A percentile compares a stretch with the other conserved stretches of the same genome.
Evolutionary conservation across 2,113 vertebrate genomes (phyloP).

Genomic region (Garra rufa): DNA sequence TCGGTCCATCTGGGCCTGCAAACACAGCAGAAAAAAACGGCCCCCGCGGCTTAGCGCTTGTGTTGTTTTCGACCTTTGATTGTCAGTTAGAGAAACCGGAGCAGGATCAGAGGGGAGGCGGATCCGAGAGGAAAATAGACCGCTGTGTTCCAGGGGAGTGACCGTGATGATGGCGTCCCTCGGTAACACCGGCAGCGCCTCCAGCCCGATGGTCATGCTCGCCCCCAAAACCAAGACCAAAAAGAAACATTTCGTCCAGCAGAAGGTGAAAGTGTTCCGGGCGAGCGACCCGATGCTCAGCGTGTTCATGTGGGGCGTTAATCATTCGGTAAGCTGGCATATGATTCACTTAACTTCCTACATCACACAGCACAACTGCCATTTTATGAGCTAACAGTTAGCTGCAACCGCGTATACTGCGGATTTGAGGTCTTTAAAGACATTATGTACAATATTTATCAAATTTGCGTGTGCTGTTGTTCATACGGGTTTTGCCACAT

Average conservation of each 20-base stretch:
- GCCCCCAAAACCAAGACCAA: slow-evolving; percentile 89
- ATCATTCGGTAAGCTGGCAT: slow-evolving; percentile 85
- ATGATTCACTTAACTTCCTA: slow-evolving; percentile 19
- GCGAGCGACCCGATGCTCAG: slow-evolving; percentile 89
- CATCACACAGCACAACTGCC: slow-evolving; percentile 43
- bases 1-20: not conserved
- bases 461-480: not conserved
- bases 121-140: slow-evolving; percentile 9
- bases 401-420: not conserved
- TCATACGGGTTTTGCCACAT: not conserved
- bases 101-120: slow-evolving; percentile 16
- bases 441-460: not conserved
- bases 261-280: slow-evolving; percentile 92
- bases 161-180: slow-evolving; percentile 74
- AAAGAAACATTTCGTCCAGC: slow-evolving; percentile 94
- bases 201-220: slow-evolving; percentile 79
- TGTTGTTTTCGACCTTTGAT: not conserved
- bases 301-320: slow-evolving; percentile 93
- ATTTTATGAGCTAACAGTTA: slow-evolving; percentile 49
- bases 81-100: slow-evolving; percentile 34
- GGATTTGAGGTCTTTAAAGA: not conserved
- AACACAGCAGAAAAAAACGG: not conserved
- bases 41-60: not conserved
- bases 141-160: slow-evolving; percentile 24
- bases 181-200: slow-evolving; percentile 71